Evolutionary conservation across 1,140 invertebrate genomes (phyloP), one percentile per base, ranked within the genome.

Genomic region (Drosophila micromelanica): DNA sequence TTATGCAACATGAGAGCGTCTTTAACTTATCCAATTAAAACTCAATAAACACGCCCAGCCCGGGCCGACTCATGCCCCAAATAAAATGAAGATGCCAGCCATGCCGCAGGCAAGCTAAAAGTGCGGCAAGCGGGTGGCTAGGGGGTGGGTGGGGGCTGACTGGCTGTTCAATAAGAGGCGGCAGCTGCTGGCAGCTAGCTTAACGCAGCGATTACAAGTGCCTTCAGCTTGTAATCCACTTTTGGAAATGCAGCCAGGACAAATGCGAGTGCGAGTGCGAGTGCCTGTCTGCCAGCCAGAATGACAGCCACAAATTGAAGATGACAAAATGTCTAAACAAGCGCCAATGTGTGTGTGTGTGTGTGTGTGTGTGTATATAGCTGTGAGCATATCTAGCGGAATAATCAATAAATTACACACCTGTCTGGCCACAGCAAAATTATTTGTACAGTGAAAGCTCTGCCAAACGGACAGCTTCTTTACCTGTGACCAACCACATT

Each of bases 311-410:
- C 86, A 90, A 90, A 90, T 90, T 90, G 85, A 90, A 90, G 85
- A 90, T 90, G 85, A 90, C 85, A 90, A 90, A 90, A 90, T 90
- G 85, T 90, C 85, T 90, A 89, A 89, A 89, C 80, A 89, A 90
- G 79, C 59, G 48, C 27, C n/a, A 38, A 20, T 56, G 35, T 76
- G 60, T 63, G 68, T 45, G 69, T 78, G 43, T 42, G 40, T 32
- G 46, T 55, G 57, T 23, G 43, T 43, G 51, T 48, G 49, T 27
- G 27, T 0, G 27, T 27, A 5, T 27, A 6, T 27, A 27, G 5
- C n/a, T 68, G 59, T 23, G 52, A 84, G 70, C 57, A 78, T 82
- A 89, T 90, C 85, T 90, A 85, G 86, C 64, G 80, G 77, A 89
- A 89, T 89, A 89, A 89, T 89, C 85, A 89, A 89, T 89, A 89